Conservation (phyloP, 2,888 invertebrate genomes). For the Agonum fuliginosum region DNA sequence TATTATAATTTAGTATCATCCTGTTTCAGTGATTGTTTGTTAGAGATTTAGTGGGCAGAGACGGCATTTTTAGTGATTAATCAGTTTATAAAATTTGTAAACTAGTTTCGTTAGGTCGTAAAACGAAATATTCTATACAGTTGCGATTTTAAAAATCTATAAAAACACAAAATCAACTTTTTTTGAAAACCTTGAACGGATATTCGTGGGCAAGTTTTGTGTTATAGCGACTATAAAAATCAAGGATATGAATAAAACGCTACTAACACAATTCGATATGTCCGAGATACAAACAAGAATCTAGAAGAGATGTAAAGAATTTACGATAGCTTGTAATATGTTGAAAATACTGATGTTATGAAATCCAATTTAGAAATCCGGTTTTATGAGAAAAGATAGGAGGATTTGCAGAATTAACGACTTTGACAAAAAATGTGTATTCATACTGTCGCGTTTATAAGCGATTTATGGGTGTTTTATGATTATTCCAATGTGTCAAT, state of each 20-base stretch:
- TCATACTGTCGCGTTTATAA: neutral
- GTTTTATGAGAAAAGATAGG: neutral
- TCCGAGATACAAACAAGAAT: neutral
- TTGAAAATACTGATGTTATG: neutral
- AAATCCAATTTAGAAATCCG: neutral
- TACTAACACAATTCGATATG: slow-evolving; percentile 39
- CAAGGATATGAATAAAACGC: slow-evolving; percentile 40
- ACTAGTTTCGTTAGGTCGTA: slow-evolving; percentile 47
- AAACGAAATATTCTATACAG: slow-evolving; percentile 48
- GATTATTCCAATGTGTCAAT: slow-evolving; percentile 11
- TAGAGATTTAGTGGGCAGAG: neutral
- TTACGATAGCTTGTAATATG: neutral
- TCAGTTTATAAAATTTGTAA: slow-evolving; percentile 33
- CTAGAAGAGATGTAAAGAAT: neutral
- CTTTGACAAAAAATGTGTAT: neutral
- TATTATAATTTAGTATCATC: neutral
- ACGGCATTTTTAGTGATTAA: neutral
- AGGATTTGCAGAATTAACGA: slow-evolving; percentile 2
- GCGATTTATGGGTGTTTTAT: slow-evolving; percentile 20
- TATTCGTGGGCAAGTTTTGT: slow-evolving; percentile 22
- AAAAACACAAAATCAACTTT: slow-evolving; percentile 33
- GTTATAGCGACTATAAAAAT: slow-evolving; percentile 32
- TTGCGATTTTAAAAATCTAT: slow-evolving; percentile 28
- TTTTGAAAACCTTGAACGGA: slow-evolving; percentile 32
- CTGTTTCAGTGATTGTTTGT: slow-evolving; percentile 3